These are phyloP conservation scores for Odocoileus virginianus DNA, from an alignment of 2,113 vertebrate species.

Conservation along the genomic window DNA sequence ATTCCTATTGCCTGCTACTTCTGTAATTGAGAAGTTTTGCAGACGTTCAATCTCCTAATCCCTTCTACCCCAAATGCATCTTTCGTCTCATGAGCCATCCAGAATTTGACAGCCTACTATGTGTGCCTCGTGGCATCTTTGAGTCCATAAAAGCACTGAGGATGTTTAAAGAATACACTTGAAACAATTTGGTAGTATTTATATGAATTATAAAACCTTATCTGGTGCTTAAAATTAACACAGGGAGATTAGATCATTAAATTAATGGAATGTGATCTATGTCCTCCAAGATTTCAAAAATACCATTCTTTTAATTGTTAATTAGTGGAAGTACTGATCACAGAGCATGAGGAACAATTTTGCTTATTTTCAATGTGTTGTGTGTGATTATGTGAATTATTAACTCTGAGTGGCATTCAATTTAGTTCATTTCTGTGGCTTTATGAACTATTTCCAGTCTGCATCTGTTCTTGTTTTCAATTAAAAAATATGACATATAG, in stretches of 20 bases:
- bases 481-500: not conserved
- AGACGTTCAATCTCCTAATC: not conserved
- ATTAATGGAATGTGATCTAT: not conserved
- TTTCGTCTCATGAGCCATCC: not conserved
- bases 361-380: not conserved
- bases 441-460: constrained; percentile 2
- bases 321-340: constrained; percentile 20
- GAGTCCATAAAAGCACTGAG: not conserved
- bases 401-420: not conserved
- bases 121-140: too few relatives aligned
- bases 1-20: not conserved
- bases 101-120: not conserved
- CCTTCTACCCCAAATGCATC: not conserved
- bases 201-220: not conserved
- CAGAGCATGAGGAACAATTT: not conserved
- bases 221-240: constrained; percentile 4
- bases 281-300: constrained; percentile 41
- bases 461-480: constrained; percentile 23
- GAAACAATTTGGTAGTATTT: not conserved
- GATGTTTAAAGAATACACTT: not conserved
- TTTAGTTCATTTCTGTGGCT: constrained; percentile 23
- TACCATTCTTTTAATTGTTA: not conserved
- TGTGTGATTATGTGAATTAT: constrained; percentile 13
- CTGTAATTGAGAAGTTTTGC: not conserved
- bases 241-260: constrained; percentile 18